phyloP scores from a whole-genome alignment of 2,888 invertebrate species.

The Tiliacea citrago region DNA sequence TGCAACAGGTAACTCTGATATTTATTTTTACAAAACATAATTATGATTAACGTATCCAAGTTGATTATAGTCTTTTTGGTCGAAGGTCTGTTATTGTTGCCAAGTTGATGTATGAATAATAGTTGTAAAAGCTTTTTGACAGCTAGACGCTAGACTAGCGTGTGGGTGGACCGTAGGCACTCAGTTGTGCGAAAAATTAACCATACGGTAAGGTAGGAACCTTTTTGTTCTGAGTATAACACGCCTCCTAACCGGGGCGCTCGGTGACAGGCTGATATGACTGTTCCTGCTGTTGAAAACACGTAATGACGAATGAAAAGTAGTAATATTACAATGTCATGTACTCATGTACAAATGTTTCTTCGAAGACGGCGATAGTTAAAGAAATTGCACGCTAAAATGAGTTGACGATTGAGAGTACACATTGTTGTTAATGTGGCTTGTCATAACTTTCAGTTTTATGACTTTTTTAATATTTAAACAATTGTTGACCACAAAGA shows the following conservation, averaged over 20 bases:
- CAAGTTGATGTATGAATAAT: conserved; percentile 47
- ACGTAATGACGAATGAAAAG: conserved; percentile 45
- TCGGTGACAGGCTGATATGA: conserved; percentile 63
- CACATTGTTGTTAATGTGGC: conserved; percentile 6
- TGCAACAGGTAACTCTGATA: conserved; percentile 17
- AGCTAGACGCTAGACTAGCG: conserved; percentile 44
- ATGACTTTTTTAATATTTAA: neutral
- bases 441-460: neutral
- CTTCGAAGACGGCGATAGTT: conserved; percentile 37
- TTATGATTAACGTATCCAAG: neutral
- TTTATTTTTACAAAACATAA: conserved; percentile 1
- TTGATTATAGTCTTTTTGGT: conserved; percentile 33
- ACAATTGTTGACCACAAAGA: neutral
- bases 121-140: conserved; percentile 56
- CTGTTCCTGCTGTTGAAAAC: conserved; percentile 56
- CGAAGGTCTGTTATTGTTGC: conserved; percentile 39
- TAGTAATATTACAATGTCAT: conserved; percentile 43
- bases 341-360: conserved; percentile 24
- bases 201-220: conserved; percentile 42
- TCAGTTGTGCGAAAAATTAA: conserved; percentile 69
- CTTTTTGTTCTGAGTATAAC: conserved; percentile 55
- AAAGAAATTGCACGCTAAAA: conserved; percentile 23
- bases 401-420: conserved; percentile 27
- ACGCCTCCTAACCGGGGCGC: conserved; percentile 44
- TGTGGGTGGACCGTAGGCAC: conserved; percentile 51